These are phyloP conservation scores for Percopsis transmontana DNA, from an alignment of 2,113 vertebrate species.

Conservation along the genomic window DNA sequence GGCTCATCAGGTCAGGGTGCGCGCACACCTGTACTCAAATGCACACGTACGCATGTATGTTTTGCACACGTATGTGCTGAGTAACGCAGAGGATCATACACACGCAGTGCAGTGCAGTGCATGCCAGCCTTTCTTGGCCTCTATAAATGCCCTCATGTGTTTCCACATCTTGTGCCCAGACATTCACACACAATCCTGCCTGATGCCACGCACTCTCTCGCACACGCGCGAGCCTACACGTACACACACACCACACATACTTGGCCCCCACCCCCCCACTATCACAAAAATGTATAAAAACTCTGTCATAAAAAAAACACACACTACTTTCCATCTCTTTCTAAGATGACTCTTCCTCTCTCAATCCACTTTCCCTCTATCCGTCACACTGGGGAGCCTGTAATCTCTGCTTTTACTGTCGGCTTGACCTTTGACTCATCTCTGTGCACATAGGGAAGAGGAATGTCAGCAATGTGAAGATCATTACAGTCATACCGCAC, in stretches of 20 bases:
- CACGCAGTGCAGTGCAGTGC: no score
- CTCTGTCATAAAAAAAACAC: not conserved
- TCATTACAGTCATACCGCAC: constrained; percentile 7
- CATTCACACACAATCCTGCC: not conserved
- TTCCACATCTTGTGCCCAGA: no score
- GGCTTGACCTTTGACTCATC: constrained; percentile 31
- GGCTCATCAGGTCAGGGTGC: no score
- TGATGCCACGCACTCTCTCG: not conserved
- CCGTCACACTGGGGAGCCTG: not conserved
- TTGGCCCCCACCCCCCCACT: not conserved
- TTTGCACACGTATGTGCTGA: no score
- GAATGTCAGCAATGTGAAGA: constrained; percentile 43
- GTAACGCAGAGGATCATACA: no score
- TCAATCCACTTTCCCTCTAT: not conserved
- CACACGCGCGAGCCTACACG: constrained; percentile 4
- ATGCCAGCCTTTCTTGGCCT: no score
- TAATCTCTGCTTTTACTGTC: constrained; percentile 21
- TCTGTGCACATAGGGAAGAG: constrained; percentile 36
- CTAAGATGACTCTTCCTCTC: not conserved
- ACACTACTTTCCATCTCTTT: not conserved
- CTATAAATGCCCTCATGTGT: no score
- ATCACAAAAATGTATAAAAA: not conserved
- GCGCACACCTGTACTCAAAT: no score
- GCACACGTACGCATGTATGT: no score
- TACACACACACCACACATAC: not conserved